Evolutionary conservation across 2,113 vertebrate species (phyloP), one percentile per base, ranked within the genome.

Genomic region (Neotragus pygmaeus): DNA sequence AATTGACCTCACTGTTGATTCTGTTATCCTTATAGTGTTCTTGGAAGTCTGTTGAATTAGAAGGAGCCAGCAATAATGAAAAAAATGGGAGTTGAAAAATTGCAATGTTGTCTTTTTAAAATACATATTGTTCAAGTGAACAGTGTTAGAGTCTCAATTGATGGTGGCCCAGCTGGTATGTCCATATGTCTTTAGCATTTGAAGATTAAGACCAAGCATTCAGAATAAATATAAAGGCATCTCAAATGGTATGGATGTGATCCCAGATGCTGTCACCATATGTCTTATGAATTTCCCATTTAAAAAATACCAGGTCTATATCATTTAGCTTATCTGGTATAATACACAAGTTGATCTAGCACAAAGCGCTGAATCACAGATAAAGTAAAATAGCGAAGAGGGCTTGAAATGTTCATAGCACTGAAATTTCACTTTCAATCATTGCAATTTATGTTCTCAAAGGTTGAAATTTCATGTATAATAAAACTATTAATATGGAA

Each of bases 221-320:
- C 58, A 86, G 92, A 98, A 97, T 90, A 98, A 93, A 92, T 90
- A 93, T 75, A 96, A 98, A 91, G 55, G 36, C 91, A 70, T 96
- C 88, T 95, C 60, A 98, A 98, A 97, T 16, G 49, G 73, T 97
- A 95, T 95, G 94, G 97, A 97, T 96, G 73, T 2, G 8, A 97
- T 96, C 97, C 97, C 98, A 98, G 98, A 98, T 98, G 98, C 96
- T 97, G 96, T 98, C 97, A 98, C 93, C 97, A 93, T 96, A 97
- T 98, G 98, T 97, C 97, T 98, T 96, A 96, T 13, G 51, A 97
- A 95, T 97, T 97, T 98, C 89, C 77, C 84, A 97, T 97, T 98
- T 98, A 96, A 97, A 97, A 91, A 97, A 97, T 70, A 96, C 53
- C 78, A 98, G 88, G 51, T 90, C n/a, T 17, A 0, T 87, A 57